Evolutionary conservation across 64 coral and sea anemone species (phyloP).

Genomic region (Pocillopora damicornis): DNA sequence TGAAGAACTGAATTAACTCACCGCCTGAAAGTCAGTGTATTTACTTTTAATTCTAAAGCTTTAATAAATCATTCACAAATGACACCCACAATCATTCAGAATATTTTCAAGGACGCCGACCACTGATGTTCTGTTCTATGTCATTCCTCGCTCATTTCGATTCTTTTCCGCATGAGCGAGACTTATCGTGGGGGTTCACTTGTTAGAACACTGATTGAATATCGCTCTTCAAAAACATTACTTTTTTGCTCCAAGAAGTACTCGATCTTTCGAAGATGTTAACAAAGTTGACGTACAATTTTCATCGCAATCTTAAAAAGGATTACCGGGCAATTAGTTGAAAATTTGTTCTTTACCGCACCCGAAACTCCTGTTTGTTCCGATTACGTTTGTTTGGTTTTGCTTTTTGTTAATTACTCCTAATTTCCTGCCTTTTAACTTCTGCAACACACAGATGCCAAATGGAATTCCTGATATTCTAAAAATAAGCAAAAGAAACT

Average conservation of each 20-base stretch:
- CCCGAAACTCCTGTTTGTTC: constrained; percentile 1
- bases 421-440: not conserved
- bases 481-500: too few relatives aligned
- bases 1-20: not conserved
- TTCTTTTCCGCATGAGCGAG: too few relatives aligned
- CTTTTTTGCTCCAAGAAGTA: too few relatives aligned
- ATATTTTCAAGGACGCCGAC: not conserved
- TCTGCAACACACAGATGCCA: not conserved
- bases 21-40: not conserved
- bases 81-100: not conserved
- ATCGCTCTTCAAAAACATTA: too few relatives aligned
- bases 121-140: not conserved
- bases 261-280: not conserved
- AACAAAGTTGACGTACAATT: not conserved
- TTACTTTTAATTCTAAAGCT: not conserved
- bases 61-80: constrained; percentile 5
- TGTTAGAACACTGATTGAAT: too few relatives aligned
- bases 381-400: not conserved
- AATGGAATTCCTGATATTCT: not conserved
- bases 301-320: constrained; percentile 1
- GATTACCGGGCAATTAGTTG: not conserved
- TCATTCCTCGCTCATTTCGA: not conserved
- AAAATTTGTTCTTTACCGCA: not conserved
- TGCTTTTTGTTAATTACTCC: not conserved
- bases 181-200: too few relatives aligned